Evolutionary conservation across 2,888 invertebrate genomes (phyloP), one percentile per base, ranked within the genome.

Genomic region (Acleris literana): DNA sequence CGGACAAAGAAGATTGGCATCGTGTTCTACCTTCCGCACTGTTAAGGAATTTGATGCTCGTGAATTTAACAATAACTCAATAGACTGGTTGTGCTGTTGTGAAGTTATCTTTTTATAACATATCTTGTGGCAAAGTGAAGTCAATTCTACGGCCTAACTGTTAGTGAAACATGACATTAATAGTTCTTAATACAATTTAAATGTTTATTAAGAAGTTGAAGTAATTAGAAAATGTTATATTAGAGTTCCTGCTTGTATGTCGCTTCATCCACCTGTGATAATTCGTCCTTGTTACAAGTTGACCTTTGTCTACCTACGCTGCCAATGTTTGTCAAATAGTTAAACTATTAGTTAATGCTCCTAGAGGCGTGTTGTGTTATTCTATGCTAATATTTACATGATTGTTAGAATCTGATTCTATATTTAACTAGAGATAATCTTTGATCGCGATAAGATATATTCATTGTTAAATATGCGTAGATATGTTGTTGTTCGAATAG

Each of bases 241-340:
- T 90, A 90, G 87, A 88, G 88, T 88, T 91, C 91, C 90, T 91
- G 92, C 87, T 87, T 90, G 87, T 88, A 83, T 76, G 86, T 87
- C 83, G 90, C 90, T 91, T 90, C 75, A 85, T 85, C 82, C 81
- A 86, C 88, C 90, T 92, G 92, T 92, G 92, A 92, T 92, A 92
- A 80, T 84, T 84, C 80, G 78, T 82, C 83, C 83, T 84, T 77
- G 73, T 72, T 79, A 72, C 83, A 83, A 78, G 79, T 87, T 85
- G 72, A 82, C 72, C 74, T 84, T 79, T 77, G 81, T 80, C 72
- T 72, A 82, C 60, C 49, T 60, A 65, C 79, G 78, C 84, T 88
- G 84, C 82, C 84, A 85, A 81, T 81, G 77, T 81, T 78, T 74
- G 72, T 76, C 80, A 76, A 76, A 78, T 72, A 78, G 79, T 56